Percentiles rank a stretch among this genome's conserved stretches.
These are phyloP conservation scores for Platerodrilus igneus DNA, from an alignment of 2,888 invertebrate species.

Conservation along the genomic window DNA sequence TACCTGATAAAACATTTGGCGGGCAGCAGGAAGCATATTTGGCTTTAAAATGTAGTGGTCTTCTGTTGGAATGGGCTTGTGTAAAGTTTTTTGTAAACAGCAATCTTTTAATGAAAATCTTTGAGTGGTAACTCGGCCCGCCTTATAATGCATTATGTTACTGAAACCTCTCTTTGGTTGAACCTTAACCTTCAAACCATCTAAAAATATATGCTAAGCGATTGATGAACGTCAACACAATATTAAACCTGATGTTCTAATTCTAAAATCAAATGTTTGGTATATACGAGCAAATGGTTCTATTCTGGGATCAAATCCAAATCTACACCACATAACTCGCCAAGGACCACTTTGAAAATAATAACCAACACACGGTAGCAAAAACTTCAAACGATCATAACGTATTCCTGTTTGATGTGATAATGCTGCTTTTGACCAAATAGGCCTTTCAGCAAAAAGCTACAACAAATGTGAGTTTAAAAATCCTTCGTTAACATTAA, in stretches of 20 bases:
- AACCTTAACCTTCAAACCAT: conserved; percentile 51
- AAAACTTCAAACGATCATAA: conserved; percentile 62
- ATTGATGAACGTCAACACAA: not conserved
- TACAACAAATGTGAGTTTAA: too few species aligned
- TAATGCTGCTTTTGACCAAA: conserved; percentile 83
- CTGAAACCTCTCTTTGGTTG: conserved; percentile 52
- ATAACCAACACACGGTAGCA: conserved; percentile 80
- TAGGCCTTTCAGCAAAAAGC: conserved; percentile 80
- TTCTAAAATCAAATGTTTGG: conserved; percentile 83
- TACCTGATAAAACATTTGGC: conserved; percentile 89
- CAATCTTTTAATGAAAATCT: conserved; percentile 25
- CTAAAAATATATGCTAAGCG: conserved; percentile 34
- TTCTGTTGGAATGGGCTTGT: conserved; percentile 42
- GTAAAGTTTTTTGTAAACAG: conserved; percentile 32
- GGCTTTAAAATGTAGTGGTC: conserved; percentile 60
- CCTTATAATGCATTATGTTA: conserved; percentile 40
- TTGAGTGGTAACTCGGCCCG: conserved; percentile 32
- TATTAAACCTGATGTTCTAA: conserved; percentile 57
- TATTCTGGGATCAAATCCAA: conserved; percentile 88
- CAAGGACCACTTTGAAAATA: conserved; percentile 89
- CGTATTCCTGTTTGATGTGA: conserved; percentile 60
- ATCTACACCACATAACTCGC: conserved; percentile 83
- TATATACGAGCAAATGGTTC: conserved; percentile 74
- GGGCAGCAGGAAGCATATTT: conserved; percentile 70
- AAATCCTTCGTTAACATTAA: too few species aligned